A percentile compares a stretch with the other conserved stretches of the same genome.
These are phyloP conservation scores for Drosophila pandora DNA, from an alignment of 1,140 invertebrate species.

Conservation along the genomic window DNA sequence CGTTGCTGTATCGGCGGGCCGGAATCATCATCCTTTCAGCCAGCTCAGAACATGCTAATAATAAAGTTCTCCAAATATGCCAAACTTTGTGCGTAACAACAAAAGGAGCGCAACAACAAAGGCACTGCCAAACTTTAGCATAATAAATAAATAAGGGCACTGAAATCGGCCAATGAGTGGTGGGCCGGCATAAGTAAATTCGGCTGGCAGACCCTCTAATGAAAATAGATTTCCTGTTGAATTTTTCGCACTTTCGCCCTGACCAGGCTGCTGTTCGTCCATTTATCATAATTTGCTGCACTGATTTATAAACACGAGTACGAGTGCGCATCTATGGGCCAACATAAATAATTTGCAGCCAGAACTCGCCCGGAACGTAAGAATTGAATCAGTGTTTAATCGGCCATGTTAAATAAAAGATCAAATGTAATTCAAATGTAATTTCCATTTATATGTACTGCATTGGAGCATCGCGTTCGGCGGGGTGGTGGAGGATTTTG, in stretches of 20 bases:
- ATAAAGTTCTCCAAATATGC: slow-evolving; percentile 83
- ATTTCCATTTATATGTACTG: slow-evolving; percentile 63
- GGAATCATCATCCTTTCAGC: slow-evolving; percentile 17
- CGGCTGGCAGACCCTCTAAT: slow-evolving; percentile 53
- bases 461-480: slow-evolving; percentile 41
- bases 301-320: slow-evolving; percentile 61
- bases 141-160: slow-evolving; percentile 76
- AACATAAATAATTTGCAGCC: slow-evolving; percentile 3
- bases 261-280: slow-evolving; percentile 27
- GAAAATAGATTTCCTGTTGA: slow-evolving; percentile 72
- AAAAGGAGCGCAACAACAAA: slow-evolving; percentile 18
- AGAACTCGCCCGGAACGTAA: slow-evolving; percentile 61
- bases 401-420: slow-evolving; percentile 43
- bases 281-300: slow-evolving; percentile 75
- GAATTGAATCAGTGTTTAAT: slow-evolving; percentile 41
- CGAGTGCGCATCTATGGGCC: slow-evolving; percentile 21
- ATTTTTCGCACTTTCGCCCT: slow-evolving; percentile 48
- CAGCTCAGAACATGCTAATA: slow-evolving; percentile 65
- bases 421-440: slow-evolving; percentile 63
- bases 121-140: slow-evolving; percentile 62
- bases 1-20: slow-evolving; percentile 8
- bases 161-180: slow-evolving; percentile 18
- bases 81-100: slow-evolving; percentile 68
- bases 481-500: not conserved
- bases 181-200: slow-evolving; percentile 8